A percentile compares a stretch with the other conserved stretches of the same genome.
Conservation (phyloP, 2,797 vertebrate species). For the Sebastes hopkinsi region DNA sequence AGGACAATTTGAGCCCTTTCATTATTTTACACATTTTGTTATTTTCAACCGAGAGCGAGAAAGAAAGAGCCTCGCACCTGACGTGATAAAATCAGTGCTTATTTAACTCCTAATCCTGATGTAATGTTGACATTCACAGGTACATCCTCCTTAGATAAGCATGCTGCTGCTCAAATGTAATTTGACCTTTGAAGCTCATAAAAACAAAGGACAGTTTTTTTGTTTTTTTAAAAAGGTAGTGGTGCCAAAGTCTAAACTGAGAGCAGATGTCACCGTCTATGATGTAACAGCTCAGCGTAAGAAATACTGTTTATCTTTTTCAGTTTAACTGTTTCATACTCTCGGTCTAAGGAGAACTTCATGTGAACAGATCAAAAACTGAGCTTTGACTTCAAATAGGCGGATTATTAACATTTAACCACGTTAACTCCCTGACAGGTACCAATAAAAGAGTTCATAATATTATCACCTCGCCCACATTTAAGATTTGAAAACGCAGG, state of each 20-base stretch:
- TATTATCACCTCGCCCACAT: conserved; percentile 42
- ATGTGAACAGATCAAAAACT: conserved; percentile 9
- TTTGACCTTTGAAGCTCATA: conserved; percentile 59
- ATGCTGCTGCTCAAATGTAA: not conserved
- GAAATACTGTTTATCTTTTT: not conserved
- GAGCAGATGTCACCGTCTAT: conserved; percentile 38
- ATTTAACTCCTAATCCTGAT: conserved; percentile 11
- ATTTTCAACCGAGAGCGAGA: not conserved
- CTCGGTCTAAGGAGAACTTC: not conserved
- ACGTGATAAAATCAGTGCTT: not conserved
- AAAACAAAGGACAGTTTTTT: conserved; percentile 10
- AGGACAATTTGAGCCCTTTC: not conserved
- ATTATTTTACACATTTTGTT: not conserved
- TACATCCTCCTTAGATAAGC: conserved; percentile 36
- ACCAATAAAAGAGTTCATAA: conserved; percentile 46
- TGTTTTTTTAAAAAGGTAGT: not conserved
- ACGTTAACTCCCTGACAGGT: conserved; percentile 31
- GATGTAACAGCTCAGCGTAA: conserved; percentile 11
- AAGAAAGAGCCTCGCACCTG: not conserved
- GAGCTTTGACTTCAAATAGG: conserved; percentile 14
- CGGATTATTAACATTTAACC: conserved; percentile 26
- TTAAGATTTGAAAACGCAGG: conserved; percentile 46
- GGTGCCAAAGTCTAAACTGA: conserved; percentile 48
- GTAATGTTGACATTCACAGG: conserved; percentile 28
- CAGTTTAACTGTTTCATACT: conserved; percentile 7